phyloP scores from a whole-genome alignment of 2,113 vertebrate species.

The Rhinoderma darwinii region DNA sequence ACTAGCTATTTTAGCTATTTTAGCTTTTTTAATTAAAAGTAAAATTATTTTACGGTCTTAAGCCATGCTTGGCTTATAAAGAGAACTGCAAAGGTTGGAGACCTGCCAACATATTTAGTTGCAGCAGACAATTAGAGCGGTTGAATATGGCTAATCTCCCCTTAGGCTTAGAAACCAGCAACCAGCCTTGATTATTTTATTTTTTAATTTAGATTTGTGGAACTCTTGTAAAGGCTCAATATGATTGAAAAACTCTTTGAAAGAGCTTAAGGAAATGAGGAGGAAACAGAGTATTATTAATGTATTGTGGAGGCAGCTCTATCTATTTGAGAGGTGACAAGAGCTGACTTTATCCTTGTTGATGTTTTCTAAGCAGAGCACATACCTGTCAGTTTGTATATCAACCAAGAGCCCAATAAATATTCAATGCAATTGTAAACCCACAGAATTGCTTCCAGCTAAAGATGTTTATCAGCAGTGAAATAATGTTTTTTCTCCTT shows the following conservation, averaged over 20 bases:
- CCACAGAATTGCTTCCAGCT: conserved; percentile 8
- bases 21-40: conserved; percentile 38
- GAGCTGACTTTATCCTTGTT: conserved; percentile 28
- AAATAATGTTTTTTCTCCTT: neutral
- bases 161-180: conserved; percentile 40
- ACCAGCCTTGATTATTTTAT: conserved; percentile 34
- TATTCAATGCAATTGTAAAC: conserved; percentile 29
- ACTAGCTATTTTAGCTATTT: conserved; percentile 16
- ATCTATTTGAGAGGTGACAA: conserved; percentile 29
- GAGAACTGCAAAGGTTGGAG: conserved; percentile 32
- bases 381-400: conserved; percentile 40
- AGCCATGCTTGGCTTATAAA: conserved; percentile 50
- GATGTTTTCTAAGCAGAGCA: conserved; percentile 26
- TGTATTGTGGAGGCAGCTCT: conserved; percentile 11
- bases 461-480: conserved; percentile 31
- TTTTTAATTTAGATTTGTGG: conserved; percentile 27
- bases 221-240: conserved; percentile 30
- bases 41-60: conserved; percentile 40
- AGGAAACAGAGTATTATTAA: conserved; percentile 33
- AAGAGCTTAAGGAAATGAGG: conserved; percentile 43
- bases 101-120: conserved; percentile 46
- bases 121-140: conserved; percentile 48
- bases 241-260: conserved; percentile 46
- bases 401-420: conserved; percentile 26
- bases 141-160: conserved; percentile 48